Evolutionary conservation across 2,888 invertebrate genomes (phyloP).

Genomic region (Lepidocyrtoides sp.): DNA sequence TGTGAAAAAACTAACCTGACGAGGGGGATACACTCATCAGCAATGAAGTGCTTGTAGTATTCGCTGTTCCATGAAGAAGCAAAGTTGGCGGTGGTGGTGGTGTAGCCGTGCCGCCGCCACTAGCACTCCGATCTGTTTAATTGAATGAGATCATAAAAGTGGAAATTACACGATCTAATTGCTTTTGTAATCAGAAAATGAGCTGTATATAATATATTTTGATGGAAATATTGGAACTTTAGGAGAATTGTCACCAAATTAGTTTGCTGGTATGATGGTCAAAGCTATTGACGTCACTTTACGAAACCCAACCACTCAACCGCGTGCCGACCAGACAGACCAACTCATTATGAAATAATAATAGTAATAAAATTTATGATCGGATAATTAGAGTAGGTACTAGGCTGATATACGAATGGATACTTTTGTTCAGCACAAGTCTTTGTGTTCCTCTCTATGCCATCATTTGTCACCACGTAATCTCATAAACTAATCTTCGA

Average conservation of each 20-base stretch:
- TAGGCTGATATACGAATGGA: too few relatives aligned
- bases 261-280: too few relatives aligned
- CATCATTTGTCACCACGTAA: too few relatives aligned
- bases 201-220: constrained; percentile 35
- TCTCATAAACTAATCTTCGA: too few relatives aligned
- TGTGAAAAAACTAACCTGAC: constrained; percentile 62
- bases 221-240: neutral
- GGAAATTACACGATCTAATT: constrained; percentile 72
- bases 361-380: constrained; percentile 23
- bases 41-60: constrained; percentile 18
- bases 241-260: neutral
- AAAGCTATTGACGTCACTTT: too few relatives aligned
- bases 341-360: constrained; percentile 20
- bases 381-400: neutral
- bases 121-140: constrained; percentile 56
- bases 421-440: too few relatives aligned
- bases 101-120: constrained; percentile 30
- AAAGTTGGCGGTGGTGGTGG: constrained; percentile 17
- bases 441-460: too few relatives aligned
- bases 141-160: constrained; percentile 75
- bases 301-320: neutral
- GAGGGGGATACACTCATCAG: constrained; percentile 61
- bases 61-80: constrained; percentile 30
- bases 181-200: constrained; percentile 69
- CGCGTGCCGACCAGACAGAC: neutral